These are phyloP conservation scores for Muscicapa striata DNA, from an alignment of 2,797 vertebrate genomes.

Conservation along the genomic window DNA sequence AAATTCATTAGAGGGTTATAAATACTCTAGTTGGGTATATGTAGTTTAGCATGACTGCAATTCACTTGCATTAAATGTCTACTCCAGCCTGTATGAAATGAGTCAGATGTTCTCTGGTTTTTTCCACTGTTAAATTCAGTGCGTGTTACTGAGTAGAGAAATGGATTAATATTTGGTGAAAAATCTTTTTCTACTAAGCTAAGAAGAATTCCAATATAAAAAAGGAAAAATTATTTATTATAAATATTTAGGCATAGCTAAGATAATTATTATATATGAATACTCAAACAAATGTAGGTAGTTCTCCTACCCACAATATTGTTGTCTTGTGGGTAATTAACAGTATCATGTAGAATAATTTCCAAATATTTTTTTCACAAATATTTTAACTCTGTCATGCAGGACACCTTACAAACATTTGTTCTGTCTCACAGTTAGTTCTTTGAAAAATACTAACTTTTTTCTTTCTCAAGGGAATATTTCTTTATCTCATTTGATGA, in stretches of 20 bases:
- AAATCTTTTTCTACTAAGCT: not conserved
- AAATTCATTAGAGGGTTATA: not conserved
- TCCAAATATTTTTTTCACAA: not conserved
- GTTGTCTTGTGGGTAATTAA: not conserved
- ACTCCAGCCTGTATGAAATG: not conserved
- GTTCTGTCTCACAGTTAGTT: not conserved
- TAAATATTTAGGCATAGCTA: not conserved
- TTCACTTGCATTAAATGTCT: not conserved
- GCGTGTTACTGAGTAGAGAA: not conserved
- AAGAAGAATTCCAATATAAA: not conserved
- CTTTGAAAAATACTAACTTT: not conserved
- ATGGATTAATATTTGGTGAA: not conserved
- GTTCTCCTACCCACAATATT: not conserved
- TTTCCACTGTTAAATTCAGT: not conserved
- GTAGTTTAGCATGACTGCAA: not conserved
- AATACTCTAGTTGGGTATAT: not conserved
- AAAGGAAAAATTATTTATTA: not conserved
- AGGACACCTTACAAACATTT: not conserved
- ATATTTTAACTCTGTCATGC: not conserved
- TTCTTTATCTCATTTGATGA: not conserved
- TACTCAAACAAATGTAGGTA: not conserved
- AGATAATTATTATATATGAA: not conserved
- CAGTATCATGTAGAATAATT: not conserved
- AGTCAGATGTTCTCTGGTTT: not conserved
- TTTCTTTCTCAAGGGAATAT: not conserved